Conservation (phyloP, 2,888 invertebrate genomes). For the Clitarchus hookeri region DNA sequence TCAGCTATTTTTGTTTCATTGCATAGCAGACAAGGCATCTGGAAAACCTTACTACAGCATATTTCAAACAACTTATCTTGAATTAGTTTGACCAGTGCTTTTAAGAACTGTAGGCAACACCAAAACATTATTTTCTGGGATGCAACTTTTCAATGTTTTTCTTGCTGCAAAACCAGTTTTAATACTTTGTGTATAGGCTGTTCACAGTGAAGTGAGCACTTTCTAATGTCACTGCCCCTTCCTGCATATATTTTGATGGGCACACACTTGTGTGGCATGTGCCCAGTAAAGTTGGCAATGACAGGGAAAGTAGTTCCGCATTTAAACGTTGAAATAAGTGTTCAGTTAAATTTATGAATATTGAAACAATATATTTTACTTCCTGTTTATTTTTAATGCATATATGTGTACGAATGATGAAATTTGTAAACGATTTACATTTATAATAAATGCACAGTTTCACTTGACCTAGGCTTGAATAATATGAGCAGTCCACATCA, state of each 20-base stretch:
- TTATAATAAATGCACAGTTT: not conserved
- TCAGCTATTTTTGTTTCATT: not conserved
- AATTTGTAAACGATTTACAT: no score
- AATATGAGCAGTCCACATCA: not conserved
- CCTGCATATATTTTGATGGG: no score
- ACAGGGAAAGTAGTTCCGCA: not conserved
- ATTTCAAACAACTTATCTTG: not conserved
- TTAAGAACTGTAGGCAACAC: not conserved
- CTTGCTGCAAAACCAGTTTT: conserved; percentile 18
- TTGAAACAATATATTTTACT: no score
- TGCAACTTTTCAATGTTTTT: not conserved
- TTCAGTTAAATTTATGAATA: not conserved
- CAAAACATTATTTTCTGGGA: not conserved
- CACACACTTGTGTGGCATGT: no score
- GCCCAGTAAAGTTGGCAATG: no score
- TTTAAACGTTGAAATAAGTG: not conserved
- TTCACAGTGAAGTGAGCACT: not conserved
- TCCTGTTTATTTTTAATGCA: no score
- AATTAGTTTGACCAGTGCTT: not conserved
- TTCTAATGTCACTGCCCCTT: not conserved
- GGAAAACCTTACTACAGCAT: conserved; percentile 21
- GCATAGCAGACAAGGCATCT: not conserved
- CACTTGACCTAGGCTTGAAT: not conserved
- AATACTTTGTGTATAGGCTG: not conserved
- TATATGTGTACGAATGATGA: no score